Percentiles rank a stretch among this genome's conserved stretches.
Evolutionary conservation across 2,113 vertebrate genomes (phyloP).

Genomic region (Nerophis lumbriciformis): DNA sequence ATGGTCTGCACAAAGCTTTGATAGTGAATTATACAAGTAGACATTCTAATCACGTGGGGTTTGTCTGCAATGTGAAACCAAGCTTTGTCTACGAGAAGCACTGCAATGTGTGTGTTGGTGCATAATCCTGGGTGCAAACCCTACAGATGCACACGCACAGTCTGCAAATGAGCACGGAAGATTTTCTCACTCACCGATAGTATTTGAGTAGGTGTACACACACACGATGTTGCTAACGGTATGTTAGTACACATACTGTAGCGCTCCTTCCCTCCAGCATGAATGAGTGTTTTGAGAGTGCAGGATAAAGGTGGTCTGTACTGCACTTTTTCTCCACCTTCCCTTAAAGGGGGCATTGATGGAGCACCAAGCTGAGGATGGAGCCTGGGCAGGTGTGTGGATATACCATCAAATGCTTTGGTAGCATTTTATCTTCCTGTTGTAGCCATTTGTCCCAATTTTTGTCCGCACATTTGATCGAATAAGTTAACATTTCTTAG

Average conservation of each 20-base stretch:
- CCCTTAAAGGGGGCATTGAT: slow-evolving; percentile 73
- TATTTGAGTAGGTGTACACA: slow-evolving; percentile 51
- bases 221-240: slow-evolving; percentile 15
- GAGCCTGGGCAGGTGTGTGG: slow-evolving; percentile 15
- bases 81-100: slow-evolving; percentile 56
- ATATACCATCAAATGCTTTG: neutral
- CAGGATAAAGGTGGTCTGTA: slow-evolving; percentile 74
- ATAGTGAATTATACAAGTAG: no score
- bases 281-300: slow-evolving; percentile 69
- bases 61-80: slow-evolving; percentile 40
- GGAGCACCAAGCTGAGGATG: slow-evolving; percentile 29
- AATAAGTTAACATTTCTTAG: neutral
- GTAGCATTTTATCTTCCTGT: neutral
- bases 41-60: no score
- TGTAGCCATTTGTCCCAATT: neutral
- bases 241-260: slow-evolving; percentile 42
- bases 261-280: slow-evolving; percentile 50
- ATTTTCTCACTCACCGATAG: slow-evolving; percentile 51
- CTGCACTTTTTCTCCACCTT: slow-evolving; percentile 55
- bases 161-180: slow-evolving; percentile 41
- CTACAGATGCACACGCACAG: slow-evolving; percentile 35
- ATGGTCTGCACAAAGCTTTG: no score
- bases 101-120: slow-evolving; percentile 38
- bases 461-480: neutral
- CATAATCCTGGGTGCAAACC: slow-evolving; percentile 29